Evolutionary conservation across 2,113 vertebrate species (phyloP), one percentile per base, ranked within the genome.

Genomic region (Myiagra hebetior): DNA sequence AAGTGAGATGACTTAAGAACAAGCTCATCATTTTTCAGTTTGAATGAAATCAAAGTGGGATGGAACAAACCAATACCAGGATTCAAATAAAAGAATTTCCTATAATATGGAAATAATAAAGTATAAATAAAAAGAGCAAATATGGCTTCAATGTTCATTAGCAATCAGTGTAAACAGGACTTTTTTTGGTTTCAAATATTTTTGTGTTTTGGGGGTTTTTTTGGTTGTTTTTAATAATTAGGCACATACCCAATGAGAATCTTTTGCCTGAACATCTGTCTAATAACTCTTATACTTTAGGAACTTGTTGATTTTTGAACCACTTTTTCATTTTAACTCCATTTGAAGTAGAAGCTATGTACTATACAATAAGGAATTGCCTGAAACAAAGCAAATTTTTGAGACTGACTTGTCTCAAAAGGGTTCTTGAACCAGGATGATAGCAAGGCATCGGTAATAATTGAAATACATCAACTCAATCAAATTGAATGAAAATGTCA

Each of bases 391-490:
- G 26, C 27, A 21, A 44, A 35, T 30, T 87, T 89, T 84, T 63
- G 37, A 70, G 21, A 67, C n/a, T 62, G 33, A 27, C 31, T 50
- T 35, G 11, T 31, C n/a, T 35, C 23, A 37, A 65, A 27, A 92
- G 23, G 11, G 41, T 63, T 76, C 28, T 50, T 63, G 39, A 74
- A 64, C 11, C 10, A 50, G 69, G 30, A n/a, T 37, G 65, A 77
- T 30, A 39, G 17, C 15, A 37, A 81, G 33, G 55, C 2, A 9
- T 7, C 0, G 0, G 4, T 31, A 53, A 80, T 44, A 60, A 3
- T 17, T 27, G 82, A 35, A 21, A 76, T 80, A 30, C 4, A 62
- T 7, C 44, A 52, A 46, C 21, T 80, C n/a, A 28, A 44, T 6
- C 8, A 30, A 47, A 47, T 9, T 67, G 15, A 87, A 80, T 39